Evolutionary conservation across 2,797 vertebrate genomes (phyloP).

Genomic region (Pyrrhura leucotis): DNA sequence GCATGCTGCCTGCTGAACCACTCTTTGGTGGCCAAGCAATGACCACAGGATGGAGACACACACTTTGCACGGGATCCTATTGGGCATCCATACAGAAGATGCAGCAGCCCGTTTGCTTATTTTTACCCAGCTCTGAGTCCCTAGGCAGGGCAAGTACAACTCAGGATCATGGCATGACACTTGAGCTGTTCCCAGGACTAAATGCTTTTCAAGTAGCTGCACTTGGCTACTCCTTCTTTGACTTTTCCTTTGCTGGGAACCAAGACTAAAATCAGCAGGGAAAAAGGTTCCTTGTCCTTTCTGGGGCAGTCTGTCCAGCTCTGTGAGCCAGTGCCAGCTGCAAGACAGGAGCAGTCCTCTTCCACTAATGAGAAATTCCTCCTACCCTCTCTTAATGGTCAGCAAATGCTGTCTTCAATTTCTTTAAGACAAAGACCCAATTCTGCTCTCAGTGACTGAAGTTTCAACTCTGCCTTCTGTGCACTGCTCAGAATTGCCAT

Average conservation of each 20-base stretch:
- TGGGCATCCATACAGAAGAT: not conserved
- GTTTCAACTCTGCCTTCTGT: not conserved
- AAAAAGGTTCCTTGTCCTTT: not conserved
- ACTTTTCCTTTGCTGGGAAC: not conserved
- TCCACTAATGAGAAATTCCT: slow-evolving; percentile 25
- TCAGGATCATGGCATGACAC: not conserved
- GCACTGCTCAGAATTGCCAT: not conserved
- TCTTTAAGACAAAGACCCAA: slow-evolving; percentile 31
- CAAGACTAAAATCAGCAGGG: not conserved
- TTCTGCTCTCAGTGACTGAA: not conserved
- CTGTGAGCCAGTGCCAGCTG: not conserved
- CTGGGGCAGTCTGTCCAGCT: not conserved
- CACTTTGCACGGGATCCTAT: not conserved
- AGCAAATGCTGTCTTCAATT: slow-evolving; percentile 31
- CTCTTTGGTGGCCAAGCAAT: fast-evolving
- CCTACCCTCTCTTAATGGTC: not conserved
- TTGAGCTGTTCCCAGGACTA: not conserved
- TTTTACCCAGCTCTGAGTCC: not conserved
- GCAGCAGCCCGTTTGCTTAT: not conserved
- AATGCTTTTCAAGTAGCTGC: not conserved
- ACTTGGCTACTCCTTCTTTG: not conserved
- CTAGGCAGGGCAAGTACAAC: not conserved
- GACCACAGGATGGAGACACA: not conserved
- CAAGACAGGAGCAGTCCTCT: not conserved
- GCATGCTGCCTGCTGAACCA: not conserved